Percentiles rank a stretch among this genome's conserved stretches.
phyloP scores from a whole-genome alignment of 2,113 vertebrate species.

The Indicator maculatus region DNA sequence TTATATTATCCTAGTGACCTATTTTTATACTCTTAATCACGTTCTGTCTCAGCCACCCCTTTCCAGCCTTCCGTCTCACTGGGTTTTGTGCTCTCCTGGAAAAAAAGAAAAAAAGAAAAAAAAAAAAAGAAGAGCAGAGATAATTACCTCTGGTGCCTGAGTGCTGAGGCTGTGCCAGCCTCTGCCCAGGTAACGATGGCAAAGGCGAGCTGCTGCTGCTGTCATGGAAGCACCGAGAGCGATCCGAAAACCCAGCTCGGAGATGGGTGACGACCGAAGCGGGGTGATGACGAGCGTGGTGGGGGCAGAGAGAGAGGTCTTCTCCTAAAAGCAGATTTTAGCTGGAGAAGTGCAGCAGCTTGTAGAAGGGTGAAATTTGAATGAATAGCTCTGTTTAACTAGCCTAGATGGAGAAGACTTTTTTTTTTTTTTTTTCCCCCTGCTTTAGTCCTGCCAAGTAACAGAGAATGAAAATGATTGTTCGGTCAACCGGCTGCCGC shows the following conservation, averaged over 20 bases:
- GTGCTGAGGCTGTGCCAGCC: background rate
- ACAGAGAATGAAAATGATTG: conserved; percentile 63
- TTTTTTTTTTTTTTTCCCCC: background rate
- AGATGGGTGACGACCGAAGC: background rate
- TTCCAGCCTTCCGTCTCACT: conserved; percentile 31
- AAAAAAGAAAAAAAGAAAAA: background rate
- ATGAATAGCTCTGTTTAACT: conserved; percentile 60
- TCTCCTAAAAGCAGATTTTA: background rate
- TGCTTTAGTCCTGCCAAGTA: conserved; percentile 63
- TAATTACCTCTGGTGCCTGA: background rate
- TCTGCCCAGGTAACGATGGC: background rate
- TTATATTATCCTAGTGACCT: conserved; percentile 72
- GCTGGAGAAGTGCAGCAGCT: background rate
- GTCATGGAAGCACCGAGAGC: background rate
- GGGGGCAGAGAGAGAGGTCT: background rate
- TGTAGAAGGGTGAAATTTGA: conserved; percentile 19
- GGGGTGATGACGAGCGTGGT: background rate
- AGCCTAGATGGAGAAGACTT: conserved; percentile 50
- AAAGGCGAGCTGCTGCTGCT: background rate
- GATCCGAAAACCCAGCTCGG: background rate
- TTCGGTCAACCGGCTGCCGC: conserved; percentile 50
- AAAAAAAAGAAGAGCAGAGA: background rate
- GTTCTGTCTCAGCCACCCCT: conserved; percentile 20
- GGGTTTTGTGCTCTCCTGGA: background rate
- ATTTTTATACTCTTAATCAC: conserved; percentile 60